phyloP scores from a whole-genome alignment of 2,888 invertebrate species.

The Diarsia dahlii region DNA sequence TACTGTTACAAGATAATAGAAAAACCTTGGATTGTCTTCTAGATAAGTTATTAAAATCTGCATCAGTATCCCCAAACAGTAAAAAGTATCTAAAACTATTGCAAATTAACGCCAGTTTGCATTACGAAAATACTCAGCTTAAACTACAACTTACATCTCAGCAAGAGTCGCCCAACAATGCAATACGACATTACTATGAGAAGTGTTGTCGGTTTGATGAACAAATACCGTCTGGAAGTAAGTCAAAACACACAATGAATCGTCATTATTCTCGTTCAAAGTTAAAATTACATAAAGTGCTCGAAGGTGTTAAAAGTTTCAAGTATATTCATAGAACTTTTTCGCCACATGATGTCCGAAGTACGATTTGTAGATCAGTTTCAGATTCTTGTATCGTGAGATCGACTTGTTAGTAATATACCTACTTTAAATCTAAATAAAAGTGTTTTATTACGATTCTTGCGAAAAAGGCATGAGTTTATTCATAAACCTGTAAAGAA shows the following conservation, averaged over 20 bases:
- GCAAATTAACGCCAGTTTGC: constrained; percentile 71
- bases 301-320: constrained; percentile 45
- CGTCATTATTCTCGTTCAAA: constrained; percentile 38
- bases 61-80: constrained; percentile 64
- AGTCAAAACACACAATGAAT: constrained; percentile 41
- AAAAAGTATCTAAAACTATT: constrained; percentile 73
- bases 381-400: constrained; percentile 68
- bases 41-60: constrained; percentile 65
- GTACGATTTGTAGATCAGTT: constrained; percentile 58
- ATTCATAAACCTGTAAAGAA: background rate
- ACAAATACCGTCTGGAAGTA: constrained; percentile 32
- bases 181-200: constrained; percentile 22
- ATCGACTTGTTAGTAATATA: constrained; percentile 54
- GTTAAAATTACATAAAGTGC: constrained; percentile 42
- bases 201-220: constrained; percentile 19
- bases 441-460: constrained; percentile 38
- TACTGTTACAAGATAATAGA: constrained; percentile 71
- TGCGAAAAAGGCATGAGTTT: too few species aligned
- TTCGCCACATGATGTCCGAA: constrained; percentile 50
- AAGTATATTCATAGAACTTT: constrained; percentile 50
- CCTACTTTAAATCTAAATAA: constrained; percentile 32
- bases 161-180: constrained; percentile 37
- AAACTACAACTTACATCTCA: constrained; percentile 66
- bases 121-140: constrained; percentile 75
- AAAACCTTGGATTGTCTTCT: constrained; percentile 67